Evolutionary conservation across 2,797 vertebrate genomes (phyloP).

Genomic region (Silurus aristotelis): DNA sequence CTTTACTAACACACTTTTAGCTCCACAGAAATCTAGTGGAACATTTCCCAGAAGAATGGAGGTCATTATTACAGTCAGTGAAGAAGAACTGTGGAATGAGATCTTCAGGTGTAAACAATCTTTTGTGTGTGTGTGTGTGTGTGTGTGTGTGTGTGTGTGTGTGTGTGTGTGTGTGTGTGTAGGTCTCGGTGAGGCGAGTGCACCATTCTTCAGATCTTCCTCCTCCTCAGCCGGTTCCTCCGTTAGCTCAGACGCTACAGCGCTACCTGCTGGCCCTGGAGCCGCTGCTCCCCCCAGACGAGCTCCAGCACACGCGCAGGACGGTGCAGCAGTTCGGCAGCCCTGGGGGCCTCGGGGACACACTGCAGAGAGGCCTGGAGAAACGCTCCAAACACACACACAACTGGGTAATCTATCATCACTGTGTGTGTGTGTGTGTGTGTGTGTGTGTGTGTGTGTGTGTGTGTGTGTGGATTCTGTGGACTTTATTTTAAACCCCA

Average conservation of each 20-base stretch:
- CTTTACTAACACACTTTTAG: no score
- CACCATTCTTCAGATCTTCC: constrained; percentile 56
- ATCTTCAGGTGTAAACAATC: not conserved
- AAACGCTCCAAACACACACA: constrained; percentile 70
- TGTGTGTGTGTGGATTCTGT: not conserved
- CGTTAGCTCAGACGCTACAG: constrained; percentile 75
- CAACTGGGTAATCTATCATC: constrained; percentile 76
- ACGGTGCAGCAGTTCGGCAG: constrained; percentile 74
- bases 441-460: not conserved
- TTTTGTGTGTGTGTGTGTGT: not conserved
- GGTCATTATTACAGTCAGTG: no score
- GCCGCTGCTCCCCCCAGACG: constrained; percentile 78
- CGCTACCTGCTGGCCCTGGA: constrained; percentile 78
- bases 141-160: not conserved
- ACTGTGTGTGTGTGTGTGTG: constrained; percentile 15
- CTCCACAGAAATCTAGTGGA: no score
- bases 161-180: not conserved
- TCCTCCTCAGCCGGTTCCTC: constrained; percentile 78
- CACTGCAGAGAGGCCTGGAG: constrained; percentile 75
- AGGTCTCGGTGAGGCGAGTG: constrained; percentile 66
- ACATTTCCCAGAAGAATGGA: no score
- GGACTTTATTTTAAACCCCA: not conserved
- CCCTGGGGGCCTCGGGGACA: constrained; percentile 69
- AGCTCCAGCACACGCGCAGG: constrained; percentile 76
- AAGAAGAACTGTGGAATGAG: no score